Conservation (phyloP, 2,888 invertebrate species). For the Heliothis peltigera region DNA sequence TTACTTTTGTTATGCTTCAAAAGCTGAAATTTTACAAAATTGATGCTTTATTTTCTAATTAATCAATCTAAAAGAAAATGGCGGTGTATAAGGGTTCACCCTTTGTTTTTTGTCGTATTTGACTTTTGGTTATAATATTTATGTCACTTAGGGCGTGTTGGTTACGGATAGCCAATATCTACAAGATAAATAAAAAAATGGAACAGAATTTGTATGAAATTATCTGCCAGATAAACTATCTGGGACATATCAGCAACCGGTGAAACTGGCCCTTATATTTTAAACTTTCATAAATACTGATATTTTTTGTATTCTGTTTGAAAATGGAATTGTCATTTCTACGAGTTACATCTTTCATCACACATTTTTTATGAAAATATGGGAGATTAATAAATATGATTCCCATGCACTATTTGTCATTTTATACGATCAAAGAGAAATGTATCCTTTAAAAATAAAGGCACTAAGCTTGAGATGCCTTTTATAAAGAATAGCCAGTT, state of each 20-base stretch:
- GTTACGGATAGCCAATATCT: no score
- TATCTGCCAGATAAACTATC: no score
- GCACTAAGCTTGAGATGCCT: slow-evolving; percentile 43
- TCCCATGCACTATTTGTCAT: slow-evolving; percentile 16
- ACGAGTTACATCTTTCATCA: no score
- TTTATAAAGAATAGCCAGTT: slow-evolving; percentile 42
- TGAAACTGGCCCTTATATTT: no score
- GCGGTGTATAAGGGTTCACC: slow-evolving; percentile 6
- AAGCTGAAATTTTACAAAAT: slow-evolving; percentile 44
- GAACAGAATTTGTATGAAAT: no score
- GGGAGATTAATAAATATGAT: neutral
- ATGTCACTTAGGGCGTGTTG: no score
- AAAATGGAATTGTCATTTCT: no score
- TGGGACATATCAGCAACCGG: no score
- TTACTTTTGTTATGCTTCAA: slow-evolving; percentile 59
- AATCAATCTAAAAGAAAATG: slow-evolving; percentile 35
- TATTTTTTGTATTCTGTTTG: neutral
- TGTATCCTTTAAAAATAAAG: slow-evolving; percentile 48
- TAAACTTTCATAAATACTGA: neutral
- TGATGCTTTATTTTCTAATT: slow-evolving; percentile 38
- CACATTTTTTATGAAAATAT: neutral
- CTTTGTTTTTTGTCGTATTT: slow-evolving; percentile 23
- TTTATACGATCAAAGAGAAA: slow-evolving; percentile 46
- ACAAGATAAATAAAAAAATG: no score
- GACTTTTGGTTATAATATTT: slow-evolving; percentile 1